Conservation (phyloP, 2,113 vertebrate genomes). For the Oryzias celebensis region DNA sequence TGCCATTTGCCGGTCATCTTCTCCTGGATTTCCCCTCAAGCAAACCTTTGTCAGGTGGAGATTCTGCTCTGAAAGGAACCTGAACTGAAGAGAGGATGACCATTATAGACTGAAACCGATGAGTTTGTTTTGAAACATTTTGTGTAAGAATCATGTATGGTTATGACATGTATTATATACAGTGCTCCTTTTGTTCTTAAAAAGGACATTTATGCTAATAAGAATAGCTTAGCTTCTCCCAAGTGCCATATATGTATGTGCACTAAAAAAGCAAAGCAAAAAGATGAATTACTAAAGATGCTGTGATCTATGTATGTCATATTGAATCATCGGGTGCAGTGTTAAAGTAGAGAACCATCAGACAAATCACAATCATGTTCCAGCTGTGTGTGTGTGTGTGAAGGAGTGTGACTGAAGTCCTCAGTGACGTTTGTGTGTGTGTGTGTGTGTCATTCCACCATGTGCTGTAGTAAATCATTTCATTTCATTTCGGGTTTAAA, state of each 20-base stretch:
- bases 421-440: slow-evolving; percentile 10
- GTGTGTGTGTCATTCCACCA: slow-evolving; percentile 64
- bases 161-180: slow-evolving; percentile 77
- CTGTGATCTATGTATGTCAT: slow-evolving; percentile 76
- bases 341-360: slow-evolving; percentile 58
- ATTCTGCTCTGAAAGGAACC: slow-evolving; percentile 17
- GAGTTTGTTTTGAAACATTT: slow-evolving; percentile 66
- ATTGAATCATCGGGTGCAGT: slow-evolving; percentile 69
- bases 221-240: slow-evolving; percentile 74
- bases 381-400: slow-evolving; percentile 32
- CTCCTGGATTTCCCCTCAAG: slow-evolving; percentile 25
- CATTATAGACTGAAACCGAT: slow-evolving; percentile 52
- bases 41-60: slow-evolving; percentile 17
- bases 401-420: slow-evolving; percentile 52
- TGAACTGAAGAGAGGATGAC: slow-evolving; percentile 46
- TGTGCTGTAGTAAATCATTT: slow-evolving; percentile 67
- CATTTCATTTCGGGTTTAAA: slow-evolving; percentile 64
- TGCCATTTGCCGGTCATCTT: slow-evolving; percentile 63
- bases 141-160: slow-evolving; percentile 77
- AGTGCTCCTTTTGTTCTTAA: slow-evolving; percentile 78
- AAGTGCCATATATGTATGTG: slow-evolving; percentile 75
- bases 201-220: slow-evolving; percentile 76
- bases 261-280: slow-evolving; percentile 72
- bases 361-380: slow-evolving; percentile 59
- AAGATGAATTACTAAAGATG: slow-evolving; percentile 75